Percentiles rank a stretch among this genome's conserved stretches.
Conservation (phyloP, 2,797 vertebrate species). For the Liparis tanakae region DNA sequence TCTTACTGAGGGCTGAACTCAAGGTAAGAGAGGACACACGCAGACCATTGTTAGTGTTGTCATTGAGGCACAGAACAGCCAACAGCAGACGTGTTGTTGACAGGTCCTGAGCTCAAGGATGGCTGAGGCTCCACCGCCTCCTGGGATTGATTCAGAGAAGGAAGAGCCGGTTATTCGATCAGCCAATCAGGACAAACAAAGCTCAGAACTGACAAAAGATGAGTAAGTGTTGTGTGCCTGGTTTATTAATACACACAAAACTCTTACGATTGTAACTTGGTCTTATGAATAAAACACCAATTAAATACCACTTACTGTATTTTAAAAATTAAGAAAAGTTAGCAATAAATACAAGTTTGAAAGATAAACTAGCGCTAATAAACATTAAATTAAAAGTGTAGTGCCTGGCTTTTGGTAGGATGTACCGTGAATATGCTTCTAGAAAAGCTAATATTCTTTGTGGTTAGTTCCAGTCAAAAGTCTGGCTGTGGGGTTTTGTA, state of each 20-base stretch:
- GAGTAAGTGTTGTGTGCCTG: conserved; percentile 61
- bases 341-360: neutral
- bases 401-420: neutral
- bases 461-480: neutral
- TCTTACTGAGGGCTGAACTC: conserved; percentile 89
- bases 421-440: neutral
- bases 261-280: neutral
- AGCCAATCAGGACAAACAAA: conserved; percentile 54
- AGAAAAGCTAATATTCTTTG: neutral
- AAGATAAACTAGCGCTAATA: neutral
- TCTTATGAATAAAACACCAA: neutral
- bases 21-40: conserved; percentile 77
- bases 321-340: neutral
- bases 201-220: conserved; percentile 42
- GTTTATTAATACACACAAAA: conserved; percentile 15
- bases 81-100: conserved; percentile 2
- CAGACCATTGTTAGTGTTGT: neutral
- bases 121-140: conserved; percentile 57
- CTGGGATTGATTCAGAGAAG: conserved; percentile 46
- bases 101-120: conserved; percentile 82
- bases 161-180: conserved; percentile 23
- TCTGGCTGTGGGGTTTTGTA: conserved; percentile 21
- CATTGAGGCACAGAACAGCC: neutral
- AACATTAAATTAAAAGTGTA: neutral
- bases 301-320: neutral